A percentile compares a stretch with the other conserved stretches of the same genome.
phyloP scores from a whole-genome alignment of 1,140 invertebrate genomes.

The Hycleus cichorii region DNA sequence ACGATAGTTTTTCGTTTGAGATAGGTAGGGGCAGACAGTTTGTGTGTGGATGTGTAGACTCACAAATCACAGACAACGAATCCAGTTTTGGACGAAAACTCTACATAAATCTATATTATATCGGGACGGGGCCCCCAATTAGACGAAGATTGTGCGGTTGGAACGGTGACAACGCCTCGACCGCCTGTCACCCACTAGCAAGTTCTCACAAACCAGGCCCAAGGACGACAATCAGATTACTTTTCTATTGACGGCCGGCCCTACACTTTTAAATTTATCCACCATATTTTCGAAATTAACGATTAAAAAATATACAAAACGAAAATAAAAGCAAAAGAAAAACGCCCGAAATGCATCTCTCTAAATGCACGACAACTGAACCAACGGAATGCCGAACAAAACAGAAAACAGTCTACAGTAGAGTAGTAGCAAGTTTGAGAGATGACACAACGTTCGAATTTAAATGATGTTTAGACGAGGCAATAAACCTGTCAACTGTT shows the following conservation, averaged over 20 bases:
- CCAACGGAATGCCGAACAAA: constrained; percentile 21
- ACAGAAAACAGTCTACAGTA: background rate
- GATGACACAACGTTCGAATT: constrained; percentile 36
- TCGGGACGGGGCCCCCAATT: constrained; percentile 23
- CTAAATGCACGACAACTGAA: constrained; percentile 2
- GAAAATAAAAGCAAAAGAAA: background rate
- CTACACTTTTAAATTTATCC: too few species aligned
- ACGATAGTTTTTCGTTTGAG: too few species aligned
- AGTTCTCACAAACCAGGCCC: constrained; percentile 2
- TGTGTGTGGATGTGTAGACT: constrained; percentile 2
- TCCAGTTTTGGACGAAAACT: constrained; percentile 22
- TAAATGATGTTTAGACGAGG: constrained; percentile 35
- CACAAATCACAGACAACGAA: constrained; percentile 11
- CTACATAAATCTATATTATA: constrained; percentile 30
- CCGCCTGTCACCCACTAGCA: constrained; percentile 9
- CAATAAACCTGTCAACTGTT: constrained; percentile 35
- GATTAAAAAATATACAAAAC: background rate
- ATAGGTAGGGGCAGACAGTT: constrained; percentile 5
- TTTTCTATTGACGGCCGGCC: too few species aligned
- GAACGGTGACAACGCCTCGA: constrained; percentile 15
- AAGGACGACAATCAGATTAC: constrained; percentile 3
- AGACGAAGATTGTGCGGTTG: constrained; percentile 23
- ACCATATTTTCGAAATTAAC: constrained; percentile 1
- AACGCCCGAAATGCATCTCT: constrained; percentile 8
- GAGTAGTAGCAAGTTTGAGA: constrained; percentile 18